Percentiles rank a stretch among this genome's conserved stretches.
phyloP scores from a whole-genome alignment of 2,797 vertebrate species.

The Fringilla coelebs region DNA sequence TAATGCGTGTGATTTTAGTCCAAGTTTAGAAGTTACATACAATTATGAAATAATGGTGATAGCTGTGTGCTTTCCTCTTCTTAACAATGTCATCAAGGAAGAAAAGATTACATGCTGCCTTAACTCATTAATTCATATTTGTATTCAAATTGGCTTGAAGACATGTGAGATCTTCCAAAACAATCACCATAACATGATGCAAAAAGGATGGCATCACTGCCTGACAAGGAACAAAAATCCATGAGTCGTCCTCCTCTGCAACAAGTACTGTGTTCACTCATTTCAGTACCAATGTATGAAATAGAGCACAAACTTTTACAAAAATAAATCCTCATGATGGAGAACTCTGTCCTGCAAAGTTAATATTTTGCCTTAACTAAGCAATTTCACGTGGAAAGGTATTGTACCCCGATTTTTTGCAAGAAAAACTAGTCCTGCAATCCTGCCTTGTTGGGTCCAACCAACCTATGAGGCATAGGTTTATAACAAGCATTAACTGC shows the following conservation, averaged over 20 bases:
- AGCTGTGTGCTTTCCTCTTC: neutral
- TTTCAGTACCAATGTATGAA: neutral
- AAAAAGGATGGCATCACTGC: neutral
- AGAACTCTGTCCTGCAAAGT: neutral
- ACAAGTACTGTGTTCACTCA: neutral
- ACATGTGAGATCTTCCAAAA: neutral
- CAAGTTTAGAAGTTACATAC: neutral
- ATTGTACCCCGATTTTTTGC: neutral
- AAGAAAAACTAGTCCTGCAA: neutral
- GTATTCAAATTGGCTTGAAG: neutral
- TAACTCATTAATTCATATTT: neutral
- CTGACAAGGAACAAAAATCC: neutral
- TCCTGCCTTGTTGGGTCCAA: neutral
- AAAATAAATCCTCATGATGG: neutral
- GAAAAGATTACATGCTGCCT: neutral
- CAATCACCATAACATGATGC: neutral
- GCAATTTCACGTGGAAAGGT: neutral
- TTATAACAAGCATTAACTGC: neutral
- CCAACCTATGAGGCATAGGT: neutral
- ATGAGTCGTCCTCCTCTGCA: neutral
- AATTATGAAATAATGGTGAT: neutral
- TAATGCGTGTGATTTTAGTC: fast-evolving
- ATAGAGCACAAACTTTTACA: neutral
- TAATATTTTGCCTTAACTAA: neutral
- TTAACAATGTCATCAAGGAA: neutral